Base-by-base conservation (phyloP, 2,797 vertebrate species). In the Capromys pilorides region DNA sequence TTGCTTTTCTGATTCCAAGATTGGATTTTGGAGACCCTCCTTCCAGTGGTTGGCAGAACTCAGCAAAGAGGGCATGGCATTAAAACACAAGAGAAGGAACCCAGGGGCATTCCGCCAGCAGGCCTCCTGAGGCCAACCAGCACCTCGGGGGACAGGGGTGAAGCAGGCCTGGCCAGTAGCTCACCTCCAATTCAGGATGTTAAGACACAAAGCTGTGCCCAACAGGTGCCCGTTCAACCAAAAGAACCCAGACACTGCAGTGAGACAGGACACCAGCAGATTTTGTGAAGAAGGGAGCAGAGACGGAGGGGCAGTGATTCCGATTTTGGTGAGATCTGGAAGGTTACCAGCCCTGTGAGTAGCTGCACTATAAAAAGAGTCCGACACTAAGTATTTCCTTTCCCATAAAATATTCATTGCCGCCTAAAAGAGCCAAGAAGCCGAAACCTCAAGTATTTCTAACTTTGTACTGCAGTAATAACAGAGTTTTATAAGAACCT, bases 351-450 rank as follows among this genome's bases (percentile, higher is more conserved):
- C 97, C 97, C 78, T 87, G 69, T 96, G 97, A 98, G 98, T 97
- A 97, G 98, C 96, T 98, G 98, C 97, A 98, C 99, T 99, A 99
- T 99, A 99, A 99, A 99, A 99, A 99, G 99, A 98, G 98, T 98
- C 98, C 99, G 98, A 99, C 98, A 87, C 98, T 97, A 98, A 99
- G 99, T 99, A 99, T 99, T 99, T 99, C 99, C 99, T 99, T 99
- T 98, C 98, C 99, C 98, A 99, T 99, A 99, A 99, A 99, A 99
- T 99, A 99, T 99, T 99, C 99, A 99, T 99, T 96, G 98, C 98
- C 96, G 98, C 96, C 97, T 98, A 98, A 97, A 98, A 99, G 98
- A 99, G 98, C 99, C 99, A 98, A 99, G 98, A 98, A 98, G 98
- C 98, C 98, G 98, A 98, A 99, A 99, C 99, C 99, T 99, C 99